A percentile compares a stretch with the other conserved stretches of the same genome.
These are phyloP conservation scores for Heliconius sara DNA, from an alignment of 2,888 invertebrate genomes.

Conservation along the genomic window DNA sequence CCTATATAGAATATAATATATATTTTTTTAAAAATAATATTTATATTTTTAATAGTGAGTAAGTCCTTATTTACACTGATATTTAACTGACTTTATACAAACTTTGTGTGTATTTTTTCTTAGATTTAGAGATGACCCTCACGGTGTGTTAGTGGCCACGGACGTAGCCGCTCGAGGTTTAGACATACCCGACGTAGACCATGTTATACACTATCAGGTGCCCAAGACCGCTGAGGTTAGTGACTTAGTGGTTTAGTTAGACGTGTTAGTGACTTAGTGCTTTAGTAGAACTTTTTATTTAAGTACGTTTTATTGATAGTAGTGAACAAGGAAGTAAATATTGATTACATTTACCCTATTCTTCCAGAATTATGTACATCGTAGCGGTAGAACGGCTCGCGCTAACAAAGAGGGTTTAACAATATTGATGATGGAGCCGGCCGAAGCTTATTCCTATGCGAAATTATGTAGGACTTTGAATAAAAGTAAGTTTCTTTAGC, in stretches of 20 bases:
- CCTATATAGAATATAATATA: too few relatives aligned
- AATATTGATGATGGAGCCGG: conserved; percentile 94
- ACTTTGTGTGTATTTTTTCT: not conserved
- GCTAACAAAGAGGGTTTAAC: conserved; percentile 95
- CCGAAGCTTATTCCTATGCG: conserved; percentile 90
- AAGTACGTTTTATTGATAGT: not conserved
- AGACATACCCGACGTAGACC: conserved; percentile 96
- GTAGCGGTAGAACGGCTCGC: conserved; percentile 98
- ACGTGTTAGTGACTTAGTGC: not conserved
- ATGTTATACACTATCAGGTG: conserved; percentile 98
- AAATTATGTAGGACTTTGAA: conserved; percentile 93
- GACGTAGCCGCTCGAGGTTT: conserved; percentile 99
- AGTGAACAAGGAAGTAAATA: not conserved
- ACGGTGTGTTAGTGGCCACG: conserved; percentile 93
- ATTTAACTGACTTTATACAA: not conserved
- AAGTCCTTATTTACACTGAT: too few relatives aligned
- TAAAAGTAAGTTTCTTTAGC: conserved; percentile 85
- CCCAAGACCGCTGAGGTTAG: conserved; percentile 94
- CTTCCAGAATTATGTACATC: conserved; percentile 93
- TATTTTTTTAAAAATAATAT: too few relatives aligned
- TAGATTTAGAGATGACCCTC: conserved; percentile 88
- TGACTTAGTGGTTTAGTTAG: not conserved
- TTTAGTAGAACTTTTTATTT: too few relatives aligned
- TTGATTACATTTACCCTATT: too few relatives aligned
- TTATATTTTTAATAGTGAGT: too few relatives aligned